These are phyloP conservation scores for Julus scandinavius DNA, from an alignment of 2,888 invertebrate species.

Conservation along the genomic window DNA sequence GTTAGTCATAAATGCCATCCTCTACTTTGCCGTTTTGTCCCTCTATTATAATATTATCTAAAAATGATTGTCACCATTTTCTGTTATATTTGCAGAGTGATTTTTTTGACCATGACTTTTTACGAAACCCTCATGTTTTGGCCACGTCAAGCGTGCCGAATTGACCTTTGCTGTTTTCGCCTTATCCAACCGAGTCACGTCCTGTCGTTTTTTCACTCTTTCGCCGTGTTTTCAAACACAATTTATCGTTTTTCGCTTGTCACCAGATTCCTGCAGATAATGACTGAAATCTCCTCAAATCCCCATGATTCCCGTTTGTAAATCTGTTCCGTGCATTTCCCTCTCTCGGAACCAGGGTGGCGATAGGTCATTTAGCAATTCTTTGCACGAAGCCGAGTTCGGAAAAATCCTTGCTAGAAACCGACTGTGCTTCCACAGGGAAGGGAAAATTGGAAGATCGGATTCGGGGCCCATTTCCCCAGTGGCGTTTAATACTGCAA, in stretches of 20 bases:
- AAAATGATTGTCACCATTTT: no score
- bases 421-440: background rate
- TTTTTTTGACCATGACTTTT: no score
- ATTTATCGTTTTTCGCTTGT: conserved; percentile 52
- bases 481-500: conserved; percentile 47
- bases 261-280: conserved; percentile 49
- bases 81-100: no score
- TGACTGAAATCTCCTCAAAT: conserved; percentile 53
- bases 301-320: conserved; percentile 54
- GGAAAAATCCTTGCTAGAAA: conserved; percentile 1
- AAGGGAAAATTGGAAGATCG: conserved; percentile 41
- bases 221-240: conserved; percentile 45
- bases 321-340: conserved; percentile 45
- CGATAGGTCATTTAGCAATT: conserved; percentile 41
- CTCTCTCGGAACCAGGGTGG: background rate
- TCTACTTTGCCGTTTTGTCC: no score
- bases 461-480: conserved; percentile 43
- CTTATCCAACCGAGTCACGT: conserved; percentile 7
- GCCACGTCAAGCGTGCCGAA: background rate
- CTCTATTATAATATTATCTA: no score
- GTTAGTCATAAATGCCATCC: no score
- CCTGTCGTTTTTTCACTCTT: conserved; percentile 12
- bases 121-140: background rate
- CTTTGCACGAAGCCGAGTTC: background rate
- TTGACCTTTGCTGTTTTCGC: conserved; percentile 20